Conservation (phyloP, 2,113 vertebrate species). For the Bettongia penicillata region DNA sequence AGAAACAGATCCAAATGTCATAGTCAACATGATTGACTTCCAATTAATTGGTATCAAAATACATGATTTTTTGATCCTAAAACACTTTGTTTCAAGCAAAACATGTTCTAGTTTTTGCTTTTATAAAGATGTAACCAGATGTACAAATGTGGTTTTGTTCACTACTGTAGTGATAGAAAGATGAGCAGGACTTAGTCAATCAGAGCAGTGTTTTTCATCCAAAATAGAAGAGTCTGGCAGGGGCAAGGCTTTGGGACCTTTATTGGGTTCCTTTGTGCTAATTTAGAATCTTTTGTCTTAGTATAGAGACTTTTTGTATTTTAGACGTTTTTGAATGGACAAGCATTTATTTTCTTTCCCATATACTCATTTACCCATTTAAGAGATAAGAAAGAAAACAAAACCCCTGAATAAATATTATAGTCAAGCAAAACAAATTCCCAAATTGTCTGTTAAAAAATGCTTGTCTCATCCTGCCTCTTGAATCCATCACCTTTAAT, state of each 20-base stretch:
- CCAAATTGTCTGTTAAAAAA: not conserved
- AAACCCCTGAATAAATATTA: not conserved
- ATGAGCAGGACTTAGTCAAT: not conserved
- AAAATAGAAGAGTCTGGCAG: not conserved
- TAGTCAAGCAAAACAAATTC: not conserved
- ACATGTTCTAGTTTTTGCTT: not conserved
- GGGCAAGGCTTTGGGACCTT: not conserved
- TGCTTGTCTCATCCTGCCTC: not conserved
- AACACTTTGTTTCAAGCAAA: conserved; percentile 1
- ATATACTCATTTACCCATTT: not conserved
- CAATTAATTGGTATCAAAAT: not conserved
- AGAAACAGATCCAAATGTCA: conserved; percentile 31
- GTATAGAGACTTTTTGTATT: not conserved
- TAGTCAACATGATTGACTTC: conserved; percentile 10
- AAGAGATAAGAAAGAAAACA: not conserved
- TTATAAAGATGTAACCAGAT: not conserved
- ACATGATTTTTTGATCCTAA: not conserved
- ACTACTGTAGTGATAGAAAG: not conserved
- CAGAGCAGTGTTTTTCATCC: not conserved
- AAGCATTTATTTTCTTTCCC: not conserved
- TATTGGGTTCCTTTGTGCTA: not conserved
- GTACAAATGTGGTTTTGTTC: not conserved
- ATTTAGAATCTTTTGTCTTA: not conserved
- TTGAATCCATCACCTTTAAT: not conserved
- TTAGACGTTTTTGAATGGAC: not conserved